Evolutionary conservation across 2,888 invertebrate species (phyloP).

Genomic region (Meliscaeva auricollis): DNA sequence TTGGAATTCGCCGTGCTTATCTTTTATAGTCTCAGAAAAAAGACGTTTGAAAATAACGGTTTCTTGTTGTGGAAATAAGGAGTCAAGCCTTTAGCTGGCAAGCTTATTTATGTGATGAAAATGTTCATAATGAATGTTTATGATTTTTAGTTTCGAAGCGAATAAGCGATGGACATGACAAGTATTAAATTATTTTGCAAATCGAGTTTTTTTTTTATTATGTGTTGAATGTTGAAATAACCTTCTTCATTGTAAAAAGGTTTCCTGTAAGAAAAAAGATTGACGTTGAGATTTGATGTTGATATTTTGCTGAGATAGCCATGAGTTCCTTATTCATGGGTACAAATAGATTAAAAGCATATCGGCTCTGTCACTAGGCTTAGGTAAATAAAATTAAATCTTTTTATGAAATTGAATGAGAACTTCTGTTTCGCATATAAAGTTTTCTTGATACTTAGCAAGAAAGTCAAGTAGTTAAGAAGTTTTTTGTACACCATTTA

Average conservation of each 20-base stretch:
- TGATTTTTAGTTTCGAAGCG: not conserved
- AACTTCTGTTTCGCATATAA: too few species aligned
- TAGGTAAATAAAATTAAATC: too few species aligned
- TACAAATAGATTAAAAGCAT: too few species aligned
- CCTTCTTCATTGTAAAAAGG: not conserved
- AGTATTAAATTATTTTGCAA: not conserved
- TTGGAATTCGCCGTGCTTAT: conserved; percentile 23
- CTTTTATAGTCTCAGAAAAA: not conserved
- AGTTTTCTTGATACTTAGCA: too few species aligned
- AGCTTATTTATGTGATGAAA: not conserved
- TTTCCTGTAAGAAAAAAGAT: not conserved
- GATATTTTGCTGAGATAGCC: too few species aligned
- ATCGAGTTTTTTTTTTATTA: not conserved
- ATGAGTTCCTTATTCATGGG: too few species aligned
- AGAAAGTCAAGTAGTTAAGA: too few species aligned
- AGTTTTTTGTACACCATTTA: too few species aligned
- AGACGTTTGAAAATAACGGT: conserved; percentile 14
- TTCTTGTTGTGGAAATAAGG: not conserved
- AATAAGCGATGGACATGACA: not conserved
- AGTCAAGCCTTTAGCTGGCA: conserved; percentile 1
- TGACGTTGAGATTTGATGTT: too few species aligned
- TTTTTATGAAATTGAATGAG: too few species aligned
- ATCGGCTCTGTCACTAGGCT: too few species aligned
- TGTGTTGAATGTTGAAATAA: too few species aligned
- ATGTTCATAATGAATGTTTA: conserved; percentile 16